Evolutionary conservation across 2,888 invertebrate genomes (phyloP), one percentile per base, ranked within the genome.

Genomic region (Cylindroiulus punctatus): DNA sequence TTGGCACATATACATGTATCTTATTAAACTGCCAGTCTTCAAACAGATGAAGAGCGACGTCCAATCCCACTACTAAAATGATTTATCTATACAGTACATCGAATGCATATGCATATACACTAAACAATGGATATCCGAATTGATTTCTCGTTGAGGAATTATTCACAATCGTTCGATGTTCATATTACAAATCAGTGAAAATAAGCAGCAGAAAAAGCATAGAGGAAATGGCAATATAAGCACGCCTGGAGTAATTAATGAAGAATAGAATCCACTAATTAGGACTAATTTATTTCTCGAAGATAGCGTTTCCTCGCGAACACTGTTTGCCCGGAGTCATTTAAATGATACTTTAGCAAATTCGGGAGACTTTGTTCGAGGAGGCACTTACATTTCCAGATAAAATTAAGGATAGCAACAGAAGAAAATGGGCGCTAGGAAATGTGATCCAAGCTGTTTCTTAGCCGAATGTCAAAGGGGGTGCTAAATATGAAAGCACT

Each of bases 401-500:
- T 65, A 65, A 65, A 65, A 65, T 65, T 65, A 26, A 26, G 65
- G 65, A 22, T 65, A n/a, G n/a, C n/a, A n/a, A 40, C 8, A 8
- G 40, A 7, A 26, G 65, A 26, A 65, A 26, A 65, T 65, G 65
- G 65, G 26, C n/a, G 65, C 65, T 10, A 65, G 65, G 65, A 65
- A 65, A 65, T 65, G 65, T 65, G 65, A 65, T 65, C 65, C 22
- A 22, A 65, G 65, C 65, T 65, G 65, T 65, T 65, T 26, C 65
- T 26, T 26, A 19, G n/a, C 65, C 5, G 65, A 65, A 65, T 65
- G 65, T 65, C 65, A 65, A 65, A 65, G 65, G 65, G 65, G 65
- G 65, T 65, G 65, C 65, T 65, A 65, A 65, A 22, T 65, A 65
- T 65, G 65, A 65, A 65, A 65, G 65, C 65, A 65, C 65, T 65